Conservation (phyloP, 1,140 invertebrate genomes). For the Drusus annulatus region DNA sequence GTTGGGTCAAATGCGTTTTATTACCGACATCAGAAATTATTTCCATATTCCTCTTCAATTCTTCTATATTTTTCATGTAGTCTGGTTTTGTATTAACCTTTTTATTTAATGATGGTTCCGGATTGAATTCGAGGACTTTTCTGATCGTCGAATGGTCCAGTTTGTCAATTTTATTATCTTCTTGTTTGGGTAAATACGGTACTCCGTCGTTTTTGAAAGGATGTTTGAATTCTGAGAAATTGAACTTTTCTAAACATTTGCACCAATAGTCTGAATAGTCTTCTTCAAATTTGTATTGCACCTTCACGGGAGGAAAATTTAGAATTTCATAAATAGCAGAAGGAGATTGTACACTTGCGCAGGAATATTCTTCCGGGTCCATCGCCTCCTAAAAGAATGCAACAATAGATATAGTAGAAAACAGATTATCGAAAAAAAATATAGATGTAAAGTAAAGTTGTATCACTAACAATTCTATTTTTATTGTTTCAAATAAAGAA, state of each 20-base stretch:
- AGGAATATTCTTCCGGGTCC: background rate
- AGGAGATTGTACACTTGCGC: background rate
- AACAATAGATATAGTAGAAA: conserved; percentile 15
- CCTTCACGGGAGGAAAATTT: conserved; percentile 9
- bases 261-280: conserved; percentile 32
- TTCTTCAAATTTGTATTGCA: conserved; percentile 1
- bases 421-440: no score
- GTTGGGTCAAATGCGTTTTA: conserved; percentile 6
- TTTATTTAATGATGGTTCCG: conserved; percentile 3
- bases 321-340: conserved; percentile 30
- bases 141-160: background rate
- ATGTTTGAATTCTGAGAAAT: conserved; percentile 38
- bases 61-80: conserved; percentile 40
- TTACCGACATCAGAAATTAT: conserved; percentile 38
- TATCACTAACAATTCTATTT: no score
- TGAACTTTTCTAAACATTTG: conserved; percentile 30
- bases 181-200: background rate
- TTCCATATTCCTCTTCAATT: conserved; percentile 42
- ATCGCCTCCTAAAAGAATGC: conserved; percentile 37
- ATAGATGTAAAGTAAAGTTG: no score
- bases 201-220: conserved; percentile 20
- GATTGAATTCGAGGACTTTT: background rate
- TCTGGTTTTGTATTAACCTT: conserved; percentile 32
- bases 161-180: background rate
- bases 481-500: no score